Conservation (phyloP, 2,797 vertebrate genomes). For the Anas capensis region DNA sequence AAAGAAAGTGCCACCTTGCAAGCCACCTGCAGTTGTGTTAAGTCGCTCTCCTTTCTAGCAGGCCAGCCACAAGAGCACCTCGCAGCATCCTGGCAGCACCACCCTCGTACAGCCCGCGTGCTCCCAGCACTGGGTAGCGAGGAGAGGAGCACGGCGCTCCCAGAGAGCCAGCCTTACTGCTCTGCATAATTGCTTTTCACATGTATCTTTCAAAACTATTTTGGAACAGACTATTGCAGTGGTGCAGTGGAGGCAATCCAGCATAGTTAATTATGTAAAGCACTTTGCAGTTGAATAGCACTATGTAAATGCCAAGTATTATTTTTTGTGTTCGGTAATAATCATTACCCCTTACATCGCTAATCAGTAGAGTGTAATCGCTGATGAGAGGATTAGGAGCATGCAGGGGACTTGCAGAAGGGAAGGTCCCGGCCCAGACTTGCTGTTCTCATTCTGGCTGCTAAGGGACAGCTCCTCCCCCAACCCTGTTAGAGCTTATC, state of each 20-base stretch:
- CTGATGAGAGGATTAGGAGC: background rate
- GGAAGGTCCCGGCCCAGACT: background rate
- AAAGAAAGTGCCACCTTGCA: background rate
- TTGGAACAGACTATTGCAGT: background rate
- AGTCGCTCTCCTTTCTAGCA: background rate
- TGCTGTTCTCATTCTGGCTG: background rate
- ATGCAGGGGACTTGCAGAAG: background rate
- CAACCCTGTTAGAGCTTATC: background rate
- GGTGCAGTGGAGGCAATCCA: slow-evolving; percentile 22
- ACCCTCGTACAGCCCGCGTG: background rate
- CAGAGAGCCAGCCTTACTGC: background rate
- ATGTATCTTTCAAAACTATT: background rate
- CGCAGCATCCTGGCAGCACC: background rate
- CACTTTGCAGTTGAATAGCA: slow-evolving; percentile 23
- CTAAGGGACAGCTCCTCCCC: background rate
- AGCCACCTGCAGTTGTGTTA: background rate
- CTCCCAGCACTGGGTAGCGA: background rate
- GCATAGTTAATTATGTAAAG: slow-evolving; percentile 60
- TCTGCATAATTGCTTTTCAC: background rate
- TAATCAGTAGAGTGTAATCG: slow-evolving; percentile 38
- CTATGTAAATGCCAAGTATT: slow-evolving; percentile 15
- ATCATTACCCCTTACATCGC: slow-evolving; percentile 37
- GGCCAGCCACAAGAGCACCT: background rate
- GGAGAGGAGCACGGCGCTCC: background rate
- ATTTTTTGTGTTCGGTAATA: slow-evolving; percentile 16